Conservation (phyloP, 2,888 invertebrate species). For the Axea sp. region DNA sequence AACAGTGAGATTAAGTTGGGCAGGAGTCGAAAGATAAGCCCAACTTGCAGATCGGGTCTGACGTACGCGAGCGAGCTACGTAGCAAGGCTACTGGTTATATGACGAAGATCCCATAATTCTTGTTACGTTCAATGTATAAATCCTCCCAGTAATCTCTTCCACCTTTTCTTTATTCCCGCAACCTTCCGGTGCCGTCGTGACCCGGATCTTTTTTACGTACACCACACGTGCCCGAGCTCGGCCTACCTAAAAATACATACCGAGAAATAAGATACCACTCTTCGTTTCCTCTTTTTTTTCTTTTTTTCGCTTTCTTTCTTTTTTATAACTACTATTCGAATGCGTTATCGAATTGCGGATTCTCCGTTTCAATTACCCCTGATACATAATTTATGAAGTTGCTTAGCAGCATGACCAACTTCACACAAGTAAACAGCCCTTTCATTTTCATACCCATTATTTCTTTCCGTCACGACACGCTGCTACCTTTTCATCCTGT, state of each 20-base stretch:
- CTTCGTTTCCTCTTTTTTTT: too few species aligned
- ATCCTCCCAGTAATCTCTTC: slow-evolving; percentile 35
- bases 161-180: slow-evolving; percentile 50
- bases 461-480: not conserved
- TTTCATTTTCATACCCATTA: slow-evolving; percentile 6
- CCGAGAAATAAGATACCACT: too few species aligned
- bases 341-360: slow-evolving; percentile 18
- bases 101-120: slow-evolving; percentile 52
- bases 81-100: slow-evolving; percentile 24
- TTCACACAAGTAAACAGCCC: slow-evolving; percentile 8
- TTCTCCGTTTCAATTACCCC: slow-evolving; percentile 33
- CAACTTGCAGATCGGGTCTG: slow-evolving; percentile 35
- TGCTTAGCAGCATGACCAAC: slow-evolving; percentile 17
- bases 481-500: too few species aligned
- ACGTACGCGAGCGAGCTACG: too few species aligned
- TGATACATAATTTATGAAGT: slow-evolving; percentile 30
- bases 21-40: slow-evolving; percentile 42
- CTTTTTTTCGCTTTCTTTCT: not conserved
- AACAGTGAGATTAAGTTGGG: slow-evolving; percentile 41
- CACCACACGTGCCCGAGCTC: slow-evolving; percentile 7
- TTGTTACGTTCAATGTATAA: slow-evolving; percentile 53
- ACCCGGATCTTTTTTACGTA: slow-evolving; percentile 28
- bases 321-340: slow-evolving; percentile 1
- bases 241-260: too few species aligned
- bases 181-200: slow-evolving; percentile 39